Percentiles rank a stretch among this genome's conserved stretches.
phyloP scores from a whole-genome alignment of 2,888 invertebrate species.

The Apodemia zela region DNA sequence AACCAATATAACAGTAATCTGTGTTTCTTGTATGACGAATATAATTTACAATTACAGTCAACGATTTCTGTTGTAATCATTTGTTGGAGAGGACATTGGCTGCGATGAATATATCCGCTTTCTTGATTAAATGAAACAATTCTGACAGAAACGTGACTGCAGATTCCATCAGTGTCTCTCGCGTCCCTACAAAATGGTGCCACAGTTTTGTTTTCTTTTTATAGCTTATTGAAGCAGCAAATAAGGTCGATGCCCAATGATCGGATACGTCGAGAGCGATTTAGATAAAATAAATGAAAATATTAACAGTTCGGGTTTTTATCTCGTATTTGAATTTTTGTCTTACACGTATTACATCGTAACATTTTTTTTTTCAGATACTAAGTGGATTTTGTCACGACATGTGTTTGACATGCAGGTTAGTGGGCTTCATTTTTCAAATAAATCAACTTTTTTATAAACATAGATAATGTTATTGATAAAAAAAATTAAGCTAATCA shows the following conservation, averaged over 20 bases:
- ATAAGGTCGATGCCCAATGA: slow-evolving; percentile 17
- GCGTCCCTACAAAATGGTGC: slow-evolving; percentile 14
- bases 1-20: background rate
- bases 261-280: slow-evolving; percentile 10
- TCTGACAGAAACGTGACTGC: slow-evolving; percentile 27
- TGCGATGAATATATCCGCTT: slow-evolving; percentile 44
- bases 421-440: slow-evolving; percentile 11
- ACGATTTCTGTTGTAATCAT: slow-evolving; percentile 24
- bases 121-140: slow-evolving; percentile 60
- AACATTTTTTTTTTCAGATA: slow-evolving; percentile 28
- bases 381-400: slow-evolving; percentile 14
- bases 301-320: slow-evolving; percentile 19
- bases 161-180: slow-evolving; percentile 24
- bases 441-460: background rate
- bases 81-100: slow-evolving; percentile 28
- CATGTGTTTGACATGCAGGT: slow-evolving; percentile 22
- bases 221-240: slow-evolving; percentile 16
- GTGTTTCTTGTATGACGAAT: slow-evolving; percentile 19
- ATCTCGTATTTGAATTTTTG: background rate
- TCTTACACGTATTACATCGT: slow-evolving; percentile 11
- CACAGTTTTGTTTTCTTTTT: slow-evolving; percentile 16
- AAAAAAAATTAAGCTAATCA: no score
- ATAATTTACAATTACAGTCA: slow-evolving; percentile 24
- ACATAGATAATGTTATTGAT: background rate
- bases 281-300: slow-evolving; percentile 45